Conservation (phyloP, 2,797 vertebrate species). For the Bovichtus diacanthus region DNA sequence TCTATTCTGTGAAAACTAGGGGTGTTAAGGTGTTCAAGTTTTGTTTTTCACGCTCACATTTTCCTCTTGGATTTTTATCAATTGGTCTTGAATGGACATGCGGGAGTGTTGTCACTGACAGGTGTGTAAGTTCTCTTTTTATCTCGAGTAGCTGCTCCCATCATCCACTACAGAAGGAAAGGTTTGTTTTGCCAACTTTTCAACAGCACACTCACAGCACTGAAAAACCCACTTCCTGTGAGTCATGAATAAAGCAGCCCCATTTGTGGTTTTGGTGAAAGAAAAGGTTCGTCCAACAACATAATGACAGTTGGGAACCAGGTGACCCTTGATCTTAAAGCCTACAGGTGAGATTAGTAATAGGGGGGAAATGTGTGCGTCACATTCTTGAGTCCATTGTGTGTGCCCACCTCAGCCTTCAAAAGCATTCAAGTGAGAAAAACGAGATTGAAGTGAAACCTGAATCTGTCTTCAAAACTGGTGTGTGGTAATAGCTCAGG, state of each 20-base stretch:
- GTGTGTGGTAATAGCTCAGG: slow-evolving; percentile 32
- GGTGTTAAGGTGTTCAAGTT: slow-evolving; percentile 6
- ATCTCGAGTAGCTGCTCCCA: slow-evolving; percentile 16
- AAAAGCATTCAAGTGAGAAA: slow-evolving; percentile 63
- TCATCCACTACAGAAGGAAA: slow-evolving; percentile 24
- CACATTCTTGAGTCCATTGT: slow-evolving; percentile 67
- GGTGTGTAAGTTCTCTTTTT: slow-evolving; percentile 53
- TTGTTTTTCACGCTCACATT: slow-evolving; percentile 4
- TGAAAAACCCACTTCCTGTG: slow-evolving; percentile 44
- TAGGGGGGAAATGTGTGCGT: slow-evolving; percentile 30
- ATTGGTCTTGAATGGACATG: slow-evolving; percentile 17
- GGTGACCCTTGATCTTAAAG: slow-evolving; percentile 50
- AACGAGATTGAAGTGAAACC: slow-evolving; percentile 63
- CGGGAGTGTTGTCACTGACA: slow-evolving; percentile 37
- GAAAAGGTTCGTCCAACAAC: slow-evolving; percentile 22
- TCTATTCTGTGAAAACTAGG: slow-evolving; percentile 20
- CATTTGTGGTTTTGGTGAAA: slow-evolving; percentile 57
- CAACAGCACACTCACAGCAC: slow-evolving; percentile 9
- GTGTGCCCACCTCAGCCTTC: slow-evolving; percentile 52
- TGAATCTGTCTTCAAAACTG: slow-evolving; percentile 48
- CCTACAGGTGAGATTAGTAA: slow-evolving; percentile 73
- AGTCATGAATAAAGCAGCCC: slow-evolving; percentile 55
- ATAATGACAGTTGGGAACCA: slow-evolving; percentile 32
- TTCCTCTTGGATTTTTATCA: slow-evolving; percentile 23
- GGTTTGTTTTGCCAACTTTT: slow-evolving; percentile 43